Evolutionary conservation across 2,888 invertebrate genomes (phyloP).

Genomic region (Caradrina clavipalpis): DNA sequence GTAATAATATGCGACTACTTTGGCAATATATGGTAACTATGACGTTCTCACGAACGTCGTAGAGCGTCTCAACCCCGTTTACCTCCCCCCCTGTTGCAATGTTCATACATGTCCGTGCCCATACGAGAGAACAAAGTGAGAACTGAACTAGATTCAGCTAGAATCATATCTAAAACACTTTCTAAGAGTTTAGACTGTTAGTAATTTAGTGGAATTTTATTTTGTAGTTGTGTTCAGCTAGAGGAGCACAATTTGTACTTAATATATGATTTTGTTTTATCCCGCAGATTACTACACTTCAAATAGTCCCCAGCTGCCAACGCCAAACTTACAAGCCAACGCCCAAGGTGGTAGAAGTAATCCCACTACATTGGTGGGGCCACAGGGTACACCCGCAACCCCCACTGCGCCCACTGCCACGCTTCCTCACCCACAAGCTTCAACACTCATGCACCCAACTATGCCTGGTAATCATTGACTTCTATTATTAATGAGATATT

Average conservation of each 20-base stretch:
- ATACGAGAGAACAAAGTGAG: too few relatives aligned
- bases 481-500: conserved; percentile 50
- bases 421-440: conserved; percentile 78
- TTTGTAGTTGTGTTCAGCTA: neutral
- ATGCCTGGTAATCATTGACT: conserved; percentile 77
- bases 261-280: conserved; percentile 35
- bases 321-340: conserved; percentile 81
- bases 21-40: neutral
- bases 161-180: conserved; percentile 26
- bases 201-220: neutral
- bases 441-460: conserved; percentile 81
- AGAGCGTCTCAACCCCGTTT: too few relatives aligned
- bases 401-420: conserved; percentile 79
- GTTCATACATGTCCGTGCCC: too few relatives aligned
- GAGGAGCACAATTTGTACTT: neutral
- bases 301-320: conserved; percentile 83
- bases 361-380: conserved; percentile 76
- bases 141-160: too few relatives aligned
- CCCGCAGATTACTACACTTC: conserved; percentile 80
- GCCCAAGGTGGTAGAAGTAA: conserved; percentile 75
- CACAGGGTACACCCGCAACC: conserved; percentile 77
- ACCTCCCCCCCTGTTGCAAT: too few relatives aligned
- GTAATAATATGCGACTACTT: neutral
- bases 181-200: conserved; percentile 1
- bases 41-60: too few relatives aligned